Conservation (phyloP, 2,797 vertebrate species). For the Bradypus variegatus region DNA sequence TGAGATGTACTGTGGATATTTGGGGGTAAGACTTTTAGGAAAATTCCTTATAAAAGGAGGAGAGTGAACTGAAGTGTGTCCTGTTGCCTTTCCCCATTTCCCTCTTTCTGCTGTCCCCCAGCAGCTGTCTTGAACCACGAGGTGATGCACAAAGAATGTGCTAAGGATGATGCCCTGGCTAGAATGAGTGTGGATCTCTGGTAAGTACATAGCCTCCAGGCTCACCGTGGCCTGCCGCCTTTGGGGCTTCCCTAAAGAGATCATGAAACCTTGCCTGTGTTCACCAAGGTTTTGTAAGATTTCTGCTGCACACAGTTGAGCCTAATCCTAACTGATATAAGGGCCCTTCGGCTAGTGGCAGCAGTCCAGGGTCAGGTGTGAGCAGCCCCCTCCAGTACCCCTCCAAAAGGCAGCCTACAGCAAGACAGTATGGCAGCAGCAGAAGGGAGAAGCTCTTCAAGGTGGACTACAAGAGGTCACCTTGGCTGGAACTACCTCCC, state of each 20-base stretch:
- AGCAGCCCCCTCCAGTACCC: not conserved
- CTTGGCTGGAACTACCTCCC: not conserved
- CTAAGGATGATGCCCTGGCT: not conserved
- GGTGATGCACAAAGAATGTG: not conserved
- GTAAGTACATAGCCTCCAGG: not conserved
- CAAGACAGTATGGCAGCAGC: not conserved
- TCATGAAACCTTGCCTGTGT: not conserved
- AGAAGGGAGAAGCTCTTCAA: not conserved
- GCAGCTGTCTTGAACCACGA: not conserved
- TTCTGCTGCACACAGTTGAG: not conserved
- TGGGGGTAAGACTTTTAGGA: not conserved
- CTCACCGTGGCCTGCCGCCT: not conserved
- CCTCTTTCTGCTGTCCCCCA: not conserved
- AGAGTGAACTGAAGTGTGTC: not conserved
- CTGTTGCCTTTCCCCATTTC: not conserved
- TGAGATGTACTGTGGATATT: not conserved
- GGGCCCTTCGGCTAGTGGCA: not conserved
- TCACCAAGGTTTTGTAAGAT: not conserved
- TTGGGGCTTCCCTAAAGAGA: not conserved
- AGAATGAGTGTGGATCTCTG: not conserved
- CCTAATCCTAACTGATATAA: not conserved
- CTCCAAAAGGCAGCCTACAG: not conserved
- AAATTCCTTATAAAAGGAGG: not conserved
- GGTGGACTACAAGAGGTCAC: not conserved
- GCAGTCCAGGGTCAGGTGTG: not conserved